Base-by-base conservation (phyloP, 2,888 invertebrate species). In the Limnephilus lunatus region DNA sequence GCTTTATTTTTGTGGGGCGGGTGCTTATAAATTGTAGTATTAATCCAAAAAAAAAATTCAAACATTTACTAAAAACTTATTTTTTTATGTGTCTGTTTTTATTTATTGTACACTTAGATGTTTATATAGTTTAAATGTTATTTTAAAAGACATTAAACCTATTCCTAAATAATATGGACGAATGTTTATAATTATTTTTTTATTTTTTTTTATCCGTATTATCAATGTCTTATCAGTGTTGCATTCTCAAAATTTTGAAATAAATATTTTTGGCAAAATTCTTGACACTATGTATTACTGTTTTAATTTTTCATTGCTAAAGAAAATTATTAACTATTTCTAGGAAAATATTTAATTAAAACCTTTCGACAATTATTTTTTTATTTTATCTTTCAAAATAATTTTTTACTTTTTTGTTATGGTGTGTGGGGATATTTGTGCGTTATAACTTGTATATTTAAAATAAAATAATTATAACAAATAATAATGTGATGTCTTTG, bases 341-440 rank as follows among this genome's bases (percentile, higher is more conserved):
- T n/a, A 19, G 48, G n/a, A 85, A 44, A 39, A 85, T 25, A 39
- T 48, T 15, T 19, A 35, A 15, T 19, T 19, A 35, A 31, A 32
- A 25, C 5, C 32, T 83, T 32, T 83, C 83, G 7, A 12, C 35
- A 83, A 32, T 68, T 68, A 35, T 68, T 15, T 15, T 19, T 53
- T 53, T n/a, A n/a, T 19, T 53, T 53, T 3, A 53, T 53, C 53
- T 19, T 53, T 19, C 3, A 19, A 44, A 48, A 48, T 48, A 48
- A 14, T 48, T 48, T 48, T 14, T 11, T 48, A 44, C 12, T 31
- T 82, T 32, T 83, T 25, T 35, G 32, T 83, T 83, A 86, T 86
- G 86, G 86, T 86, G 86, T 86, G 86, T 83, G 83, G 83, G 83
- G 83, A 35, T 83, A 83, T 83, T 83, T 25, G 25, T 83, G 83